Evolutionary conservation across 1,140 invertebrate species (phyloP), one percentile per base, ranked within the genome.

Genomic region (Coenobita brevimanus): DNA sequence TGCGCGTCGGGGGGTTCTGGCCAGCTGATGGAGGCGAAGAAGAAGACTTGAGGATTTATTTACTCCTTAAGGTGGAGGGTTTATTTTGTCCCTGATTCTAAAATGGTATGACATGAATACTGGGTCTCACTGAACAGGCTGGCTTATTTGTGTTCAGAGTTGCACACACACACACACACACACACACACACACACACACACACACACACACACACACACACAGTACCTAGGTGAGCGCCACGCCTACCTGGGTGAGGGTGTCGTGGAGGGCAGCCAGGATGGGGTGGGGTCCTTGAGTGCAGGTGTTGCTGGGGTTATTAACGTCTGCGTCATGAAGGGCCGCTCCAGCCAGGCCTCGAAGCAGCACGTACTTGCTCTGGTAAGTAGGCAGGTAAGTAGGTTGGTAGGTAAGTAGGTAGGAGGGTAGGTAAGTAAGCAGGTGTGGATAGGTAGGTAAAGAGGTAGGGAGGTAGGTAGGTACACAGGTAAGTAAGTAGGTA

Each of bases 361-460:
- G 91, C 15, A 94, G 84, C 0, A 92, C 92, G 84, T 95, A 95
- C 91, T 95, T 95, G 4, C 93, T 94, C 94, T 95, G 84, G 43
- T 21, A 62, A 21, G 36, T 15, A 60, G 67, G 38, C n/a, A n/a
- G 36, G 38, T 33, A 2, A n/a, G n/a, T n/a, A 71, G 0, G 1
- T 82, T 43, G 21, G 33, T 43, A 46, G 21, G 57, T 24, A 1
- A 27, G 27, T 13, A 60, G 71, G 15, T 8, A 24, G 33, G 38
- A 15, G 17, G n/a, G n/a, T 6, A 75, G n/a, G 33, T 15, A 33
- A 8, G n/a, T 4, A 33, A 6, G 71, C 4, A 75, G 30, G 38
- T 24, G 15, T 38, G 6, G 38, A 50, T 6, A 50, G 46, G 17
- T 50, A 50, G 6, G 46, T 17, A 50, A 17, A 50, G 6, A 50